These are phyloP conservation scores for Cantharis lateralis DNA, from an alignment of 2,888 invertebrate species.

Conservation along the genomic window DNA sequence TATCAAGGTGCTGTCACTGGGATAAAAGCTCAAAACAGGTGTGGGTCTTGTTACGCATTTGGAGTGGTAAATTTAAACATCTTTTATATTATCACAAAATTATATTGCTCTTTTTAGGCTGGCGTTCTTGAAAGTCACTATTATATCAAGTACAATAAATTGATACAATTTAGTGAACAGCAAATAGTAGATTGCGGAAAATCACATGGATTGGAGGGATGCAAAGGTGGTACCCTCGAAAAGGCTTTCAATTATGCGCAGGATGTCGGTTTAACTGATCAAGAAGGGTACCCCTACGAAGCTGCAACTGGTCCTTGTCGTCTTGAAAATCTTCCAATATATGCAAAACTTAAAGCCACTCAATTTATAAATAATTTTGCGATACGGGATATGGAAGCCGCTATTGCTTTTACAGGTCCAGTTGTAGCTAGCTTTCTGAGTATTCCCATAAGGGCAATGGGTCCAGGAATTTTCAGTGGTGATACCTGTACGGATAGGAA, in stretches of 20 bases:
- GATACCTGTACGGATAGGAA: background rate
- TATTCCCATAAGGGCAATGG: too few species aligned
- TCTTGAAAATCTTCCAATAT: slow-evolving; percentile 67
- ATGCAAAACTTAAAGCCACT: slow-evolving; percentile 73
- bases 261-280: slow-evolving; percentile 87
- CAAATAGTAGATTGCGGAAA: slow-evolving; percentile 81
- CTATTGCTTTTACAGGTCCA: slow-evolving; percentile 84
- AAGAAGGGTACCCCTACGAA: slow-evolving; percentile 74
- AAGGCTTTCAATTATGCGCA: slow-evolving; percentile 83
- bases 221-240: slow-evolving; percentile 84
- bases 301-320: slow-evolving; percentile 75
- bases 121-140: slow-evolving; percentile 91
- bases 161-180: slow-evolving; percentile 89
- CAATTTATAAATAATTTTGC: slow-evolving; percentile 73
- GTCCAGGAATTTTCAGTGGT: background rate
- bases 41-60: slow-evolving; percentile 94
- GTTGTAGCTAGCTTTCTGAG: slow-evolving; percentile 63
- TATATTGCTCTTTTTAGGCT: slow-evolving; percentile 62
- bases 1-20: slow-evolving; percentile 83
- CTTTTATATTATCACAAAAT: background rate
- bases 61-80: slow-evolving; percentile 68
- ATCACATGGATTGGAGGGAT: slow-evolving; percentile 65
- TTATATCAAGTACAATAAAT: slow-evolving; percentile 75
- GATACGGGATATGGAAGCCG: slow-evolving; percentile 76
- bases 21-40: slow-evolving; percentile 88